phyloP scores from a whole-genome alignment of 2,888 invertebrate genomes.

The Cecidostiba fungosa region DNA sequence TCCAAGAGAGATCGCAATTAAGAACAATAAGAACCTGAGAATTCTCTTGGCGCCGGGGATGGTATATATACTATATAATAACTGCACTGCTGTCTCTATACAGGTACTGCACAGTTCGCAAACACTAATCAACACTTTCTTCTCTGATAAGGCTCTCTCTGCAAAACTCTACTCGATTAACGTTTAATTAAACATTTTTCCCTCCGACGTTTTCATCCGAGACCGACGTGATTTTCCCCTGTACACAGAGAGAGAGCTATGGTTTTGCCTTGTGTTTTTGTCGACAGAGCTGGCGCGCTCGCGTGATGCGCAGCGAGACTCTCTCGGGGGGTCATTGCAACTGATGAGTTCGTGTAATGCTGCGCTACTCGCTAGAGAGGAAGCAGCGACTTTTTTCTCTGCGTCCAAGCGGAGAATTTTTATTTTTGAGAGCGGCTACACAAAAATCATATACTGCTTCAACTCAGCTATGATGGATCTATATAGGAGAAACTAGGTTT shows the following conservation, averaged over 20 bases:
- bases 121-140: constrained; percentile 63
- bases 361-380: background rate
- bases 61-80: too few relatives aligned
- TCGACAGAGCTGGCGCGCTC: background rate
- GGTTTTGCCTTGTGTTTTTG: background rate
- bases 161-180: constrained; percentile 59
- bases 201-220: constrained; percentile 50
- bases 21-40: constrained; percentile 62
- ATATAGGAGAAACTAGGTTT: background rate
- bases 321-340: constrained; percentile 8
- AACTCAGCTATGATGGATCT: background rate
- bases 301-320: background rate
- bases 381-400: background rate
- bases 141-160: constrained; percentile 50
- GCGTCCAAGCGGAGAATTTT: background rate
- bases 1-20: constrained; percentile 54
- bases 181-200: constrained; percentile 63
- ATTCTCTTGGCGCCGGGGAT: background rate
- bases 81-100: too few relatives aligned
- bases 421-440: background rate
- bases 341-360: constrained; percentile 51
- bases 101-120: constrained; percentile 11
- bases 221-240: constrained; percentile 57
- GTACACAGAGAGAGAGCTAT: background rate
- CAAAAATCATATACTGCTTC: background rate